A percentile compares a stretch with the other conserved stretches of the same genome.
phyloP scores from a whole-genome alignment of 2,113 vertebrate genomes.

The Lamprotornis superbus region DNA sequence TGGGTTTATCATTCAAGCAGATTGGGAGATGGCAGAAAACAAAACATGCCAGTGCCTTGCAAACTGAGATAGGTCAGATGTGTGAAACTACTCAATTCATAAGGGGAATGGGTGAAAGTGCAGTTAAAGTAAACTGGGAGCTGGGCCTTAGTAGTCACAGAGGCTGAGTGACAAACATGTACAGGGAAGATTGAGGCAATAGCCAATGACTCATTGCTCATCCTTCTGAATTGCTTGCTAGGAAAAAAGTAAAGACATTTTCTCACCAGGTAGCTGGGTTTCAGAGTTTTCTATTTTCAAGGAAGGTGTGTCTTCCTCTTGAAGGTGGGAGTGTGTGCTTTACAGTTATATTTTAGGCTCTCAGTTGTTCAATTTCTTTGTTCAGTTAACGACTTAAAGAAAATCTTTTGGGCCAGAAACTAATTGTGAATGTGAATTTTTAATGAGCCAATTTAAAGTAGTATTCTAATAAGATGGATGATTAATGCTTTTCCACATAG shows the following conservation, averaged over 20 bases:
- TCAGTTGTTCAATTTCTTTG: fast-evolving
- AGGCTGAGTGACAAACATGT: background rate
- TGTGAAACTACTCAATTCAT: background rate
- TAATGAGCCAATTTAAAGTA: background rate
- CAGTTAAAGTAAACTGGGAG: background rate
- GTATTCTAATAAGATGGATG: background rate
- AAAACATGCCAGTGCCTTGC: background rate
- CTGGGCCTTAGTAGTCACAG: background rate
- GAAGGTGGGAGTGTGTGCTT: background rate
- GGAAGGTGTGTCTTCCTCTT: background rate
- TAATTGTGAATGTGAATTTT: background rate
- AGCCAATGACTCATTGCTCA: background rate
- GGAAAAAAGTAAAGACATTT: background rate
- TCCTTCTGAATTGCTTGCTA: background rate
- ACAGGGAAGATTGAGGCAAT: background rate
- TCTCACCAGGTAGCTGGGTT: background rate
- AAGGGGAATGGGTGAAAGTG: background rate
- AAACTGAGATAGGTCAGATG: background rate
- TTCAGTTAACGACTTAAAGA: background rate
- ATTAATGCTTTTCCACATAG: background rate
- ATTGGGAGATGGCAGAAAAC: background rate
- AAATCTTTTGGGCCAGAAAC: background rate
- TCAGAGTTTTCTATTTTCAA: background rate
- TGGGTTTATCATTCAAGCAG: background rate
- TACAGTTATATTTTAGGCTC: background rate